Evolutionary conservation across 92 coral and sea anemone genomes (phyloP).

Genomic region (Umimayanthus chanpuru): DNA sequence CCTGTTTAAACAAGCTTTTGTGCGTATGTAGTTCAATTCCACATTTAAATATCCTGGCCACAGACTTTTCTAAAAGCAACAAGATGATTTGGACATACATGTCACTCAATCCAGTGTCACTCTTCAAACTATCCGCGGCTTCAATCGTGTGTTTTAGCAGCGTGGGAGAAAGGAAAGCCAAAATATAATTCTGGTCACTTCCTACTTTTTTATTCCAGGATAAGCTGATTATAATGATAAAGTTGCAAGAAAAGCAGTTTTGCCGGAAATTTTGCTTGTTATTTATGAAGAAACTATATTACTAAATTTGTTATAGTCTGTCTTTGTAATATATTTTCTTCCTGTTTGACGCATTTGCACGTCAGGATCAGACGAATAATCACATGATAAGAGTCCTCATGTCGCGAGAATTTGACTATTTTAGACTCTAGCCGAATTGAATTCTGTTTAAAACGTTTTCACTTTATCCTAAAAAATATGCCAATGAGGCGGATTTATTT

Average conservation of each 20-base stretch:
- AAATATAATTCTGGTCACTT: background rate
- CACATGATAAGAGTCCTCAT: background rate
- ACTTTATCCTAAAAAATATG: background rate
- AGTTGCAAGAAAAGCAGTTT: constrained; percentile 14
- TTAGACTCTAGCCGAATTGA: background rate
- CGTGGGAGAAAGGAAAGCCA: background rate
- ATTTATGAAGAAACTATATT: background rate
- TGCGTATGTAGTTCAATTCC: background rate
- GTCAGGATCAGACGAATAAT: constrained; percentile 2
- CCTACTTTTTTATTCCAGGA: constrained; percentile 18
- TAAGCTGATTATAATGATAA: constrained; percentile 14
- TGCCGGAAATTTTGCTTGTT: background rate
- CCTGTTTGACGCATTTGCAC: background rate
- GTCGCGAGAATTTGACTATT: background rate
- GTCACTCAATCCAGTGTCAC: background rate
- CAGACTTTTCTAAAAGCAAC: constrained; percentile 5
- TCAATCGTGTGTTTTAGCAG: constrained; percentile 5
- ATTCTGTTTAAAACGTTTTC: background rate
- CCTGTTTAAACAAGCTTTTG: constrained; percentile 4
- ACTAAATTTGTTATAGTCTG: background rate
- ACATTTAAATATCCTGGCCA: constrained; percentile 16
- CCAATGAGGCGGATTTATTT: background rate
- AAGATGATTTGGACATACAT: background rate
- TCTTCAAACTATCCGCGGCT: constrained; percentile 1
- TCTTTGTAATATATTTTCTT: background rate